Evolutionary conservation across 2,888 invertebrate species (phyloP).

Genomic region (Polydrusus pterygomalis): DNA sequence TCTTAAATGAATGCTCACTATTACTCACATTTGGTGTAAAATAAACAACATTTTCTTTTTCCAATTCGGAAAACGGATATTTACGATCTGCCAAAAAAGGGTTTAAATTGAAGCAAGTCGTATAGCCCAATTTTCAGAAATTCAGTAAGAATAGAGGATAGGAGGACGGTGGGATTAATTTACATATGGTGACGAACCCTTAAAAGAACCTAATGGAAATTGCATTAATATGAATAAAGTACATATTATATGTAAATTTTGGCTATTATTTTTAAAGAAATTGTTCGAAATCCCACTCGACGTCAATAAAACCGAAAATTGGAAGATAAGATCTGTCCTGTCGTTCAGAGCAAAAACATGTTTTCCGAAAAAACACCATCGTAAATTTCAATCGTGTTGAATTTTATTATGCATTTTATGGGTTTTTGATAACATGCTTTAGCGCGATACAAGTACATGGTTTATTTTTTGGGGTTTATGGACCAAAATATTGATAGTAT

Average conservation of each 20-base stretch:
- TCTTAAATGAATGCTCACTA: too few relatives aligned
- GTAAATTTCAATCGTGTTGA: slow-evolving; percentile 53
- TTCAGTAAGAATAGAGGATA: too few relatives aligned
- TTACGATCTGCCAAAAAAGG: too few relatives aligned
- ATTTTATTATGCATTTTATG: slow-evolving; percentile 56
- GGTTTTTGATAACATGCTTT: slow-evolving; percentile 52
- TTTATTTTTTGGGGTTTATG: slow-evolving; percentile 41
- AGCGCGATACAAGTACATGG: slow-evolving; percentile 37
- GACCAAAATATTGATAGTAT: slow-evolving; percentile 15
- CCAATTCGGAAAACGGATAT: too few relatives aligned
- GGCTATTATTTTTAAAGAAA: slow-evolving; percentile 18
- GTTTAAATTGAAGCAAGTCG: too few relatives aligned
- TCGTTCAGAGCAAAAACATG: slow-evolving; percentile 43
- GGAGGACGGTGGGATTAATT: neutral
- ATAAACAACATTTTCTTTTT: too few relatives aligned
- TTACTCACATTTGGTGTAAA: too few relatives aligned
- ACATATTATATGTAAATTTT: slow-evolving; percentile 15
- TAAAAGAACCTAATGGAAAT: slow-evolving; percentile 2
- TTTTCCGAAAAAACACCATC: slow-evolving; percentile 47
- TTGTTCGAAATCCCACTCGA: slow-evolving; percentile 43
- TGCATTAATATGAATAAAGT: neutral
- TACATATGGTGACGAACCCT: too few relatives aligned
- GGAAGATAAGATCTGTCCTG: slow-evolving; percentile 52
- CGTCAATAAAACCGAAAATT: slow-evolving; percentile 43
- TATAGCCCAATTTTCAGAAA: too few relatives aligned